Percentiles rank a stretch among this genome's conserved stretches.
phyloP scores from a whole-genome alignment of 2,797 vertebrate species.

The Malacoctenus gilli region DNA sequence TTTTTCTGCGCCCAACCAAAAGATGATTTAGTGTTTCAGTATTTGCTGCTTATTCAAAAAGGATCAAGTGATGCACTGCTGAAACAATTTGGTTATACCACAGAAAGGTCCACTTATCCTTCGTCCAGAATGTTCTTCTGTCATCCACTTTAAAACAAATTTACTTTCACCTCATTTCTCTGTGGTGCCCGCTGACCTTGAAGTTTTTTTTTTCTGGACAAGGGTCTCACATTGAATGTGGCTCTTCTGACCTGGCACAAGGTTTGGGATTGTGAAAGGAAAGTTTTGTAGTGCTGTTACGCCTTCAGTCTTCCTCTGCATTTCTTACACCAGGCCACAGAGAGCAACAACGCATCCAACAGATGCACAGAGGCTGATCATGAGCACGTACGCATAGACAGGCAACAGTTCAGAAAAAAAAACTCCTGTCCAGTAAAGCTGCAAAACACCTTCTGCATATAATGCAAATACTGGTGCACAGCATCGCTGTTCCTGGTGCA shows the following conservation, averaged over 20 bases:
- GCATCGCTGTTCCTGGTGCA: constrained; percentile 12
- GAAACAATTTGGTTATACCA: too few species aligned
- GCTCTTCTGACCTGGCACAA: constrained; percentile 42
- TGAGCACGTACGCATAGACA: background rate
- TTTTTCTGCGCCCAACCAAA: constrained; percentile 12
- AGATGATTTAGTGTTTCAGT: constrained; percentile 38
- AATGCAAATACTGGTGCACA: constrained; percentile 35
- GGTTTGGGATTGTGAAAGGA: constrained; percentile 28
- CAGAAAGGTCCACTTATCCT: background rate
- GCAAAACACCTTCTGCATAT: constrained; percentile 32
- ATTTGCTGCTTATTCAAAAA: too few species aligned
- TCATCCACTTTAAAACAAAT: constrained; percentile 29
- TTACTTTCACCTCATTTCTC: constrained; percentile 42
- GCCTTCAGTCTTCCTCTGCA: constrained; percentile 40
- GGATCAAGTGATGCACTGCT: too few species aligned
- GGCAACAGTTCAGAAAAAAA: constrained; percentile 45
- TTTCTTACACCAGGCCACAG: constrained; percentile 40
- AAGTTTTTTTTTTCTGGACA: constrained; percentile 52
- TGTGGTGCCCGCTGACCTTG: constrained; percentile 39
- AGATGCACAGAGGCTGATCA: constrained; percentile 15
- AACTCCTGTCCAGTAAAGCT: constrained; percentile 39
- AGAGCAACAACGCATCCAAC: constrained; percentile 44
- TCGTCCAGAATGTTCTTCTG: constrained; percentile 27
- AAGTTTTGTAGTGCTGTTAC: constrained; percentile 38
- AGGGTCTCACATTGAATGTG: constrained; percentile 54